phyloP scores from a whole-genome alignment of 2,113 vertebrate species.

The Rutilus rutilus region DNA sequence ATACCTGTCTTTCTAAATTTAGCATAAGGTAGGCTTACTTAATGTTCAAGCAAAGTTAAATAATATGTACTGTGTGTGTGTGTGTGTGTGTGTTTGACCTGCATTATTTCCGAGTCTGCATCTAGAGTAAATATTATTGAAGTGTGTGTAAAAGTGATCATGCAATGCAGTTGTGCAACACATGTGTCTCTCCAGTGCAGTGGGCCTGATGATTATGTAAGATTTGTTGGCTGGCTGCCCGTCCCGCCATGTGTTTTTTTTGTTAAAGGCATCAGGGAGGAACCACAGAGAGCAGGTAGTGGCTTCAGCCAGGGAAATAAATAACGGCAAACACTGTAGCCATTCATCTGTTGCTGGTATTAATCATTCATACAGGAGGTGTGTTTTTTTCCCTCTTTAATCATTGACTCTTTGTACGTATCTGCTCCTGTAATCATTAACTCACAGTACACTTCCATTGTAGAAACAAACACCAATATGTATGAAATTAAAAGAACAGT shows the following conservation, averaged over 20 bases:
- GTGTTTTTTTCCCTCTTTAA: conserved; percentile 62
- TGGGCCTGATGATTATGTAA: conserved; percentile 74
- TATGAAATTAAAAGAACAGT: background rate
- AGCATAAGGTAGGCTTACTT: background rate
- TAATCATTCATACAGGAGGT: conserved; percentile 64
- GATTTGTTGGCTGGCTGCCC: conserved; percentile 66
- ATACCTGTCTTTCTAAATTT: conserved; percentile 16
- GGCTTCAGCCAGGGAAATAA: conserved; percentile 62
- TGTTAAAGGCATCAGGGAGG: conserved; percentile 49
- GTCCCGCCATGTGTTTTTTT: conserved; percentile 48
- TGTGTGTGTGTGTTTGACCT: conserved; percentile 10
- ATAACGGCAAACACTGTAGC: conserved; percentile 68
- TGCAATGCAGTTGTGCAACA: conserved; percentile 12
- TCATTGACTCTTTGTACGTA: conserved; percentile 39
- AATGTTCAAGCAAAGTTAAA: background rate
- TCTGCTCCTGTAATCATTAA: conserved; percentile 25
- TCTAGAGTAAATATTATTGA: background rate
- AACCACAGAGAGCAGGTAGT: conserved; percentile 68
- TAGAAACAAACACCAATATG: conserved; percentile 5
- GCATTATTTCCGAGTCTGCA: background rate
- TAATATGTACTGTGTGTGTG: background rate
- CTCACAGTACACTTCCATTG: conserved; percentile 6
- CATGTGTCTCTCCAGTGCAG: conserved; percentile 58
- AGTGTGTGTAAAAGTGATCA: background rate
- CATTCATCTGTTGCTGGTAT: conserved; percentile 66